Base-by-base conservation (phyloP, 1,140 invertebrate species). In the Phortica variegata region DNA sequence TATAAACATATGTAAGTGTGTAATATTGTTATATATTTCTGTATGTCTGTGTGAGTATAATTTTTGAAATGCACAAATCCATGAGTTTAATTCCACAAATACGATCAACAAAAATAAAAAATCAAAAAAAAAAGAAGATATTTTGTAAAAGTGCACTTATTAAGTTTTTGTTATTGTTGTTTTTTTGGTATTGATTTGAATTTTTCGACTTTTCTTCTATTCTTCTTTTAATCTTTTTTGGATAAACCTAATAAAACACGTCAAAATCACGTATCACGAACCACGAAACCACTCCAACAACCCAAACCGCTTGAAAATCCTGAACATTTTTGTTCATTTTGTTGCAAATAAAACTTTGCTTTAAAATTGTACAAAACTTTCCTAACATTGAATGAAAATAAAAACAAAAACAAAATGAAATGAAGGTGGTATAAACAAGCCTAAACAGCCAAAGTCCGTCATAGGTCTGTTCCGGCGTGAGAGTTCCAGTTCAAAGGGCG, bases 401-500 rank as follows among this genome's bases (percentile, higher is more conserved):
- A 46, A 19, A 46, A 33, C 20, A 31, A 19, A 46, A 23, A 45
- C 9, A 16, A 31, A 49, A 18, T 29, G 26, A 49, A 39, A 52
- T 20, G 50, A 75, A 86, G 84, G 84, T 77, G 84, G 84, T 71
- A 81, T 86, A 77, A 84, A 84, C 75, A 85, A 85, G 78, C 81
- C 82, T 81, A 83, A 82, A 81, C 82, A 81, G 78, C 79, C 83
- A 52, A 85, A 85, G 77, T 85, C 84, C 77, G 84, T 86, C 77
- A 85, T 86, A 81, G 84, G 84, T 80, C 79, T 86, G 32, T 86
- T 86, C 75, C 79, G 84, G 61, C 81, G 84, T 60, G 84, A 85
- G 68, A 85, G 83, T 72, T 78, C 81, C 47, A 79, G 82, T 54
- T 85, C 84, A 0, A 82, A 79, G 73, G 77, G 56, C 78, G 72